These are phyloP conservation scores for Bolinopsis microptera DNA, from an alignment of 37 sponge, comb jelly and placozoan species.

Conservation along the genomic window DNA sequence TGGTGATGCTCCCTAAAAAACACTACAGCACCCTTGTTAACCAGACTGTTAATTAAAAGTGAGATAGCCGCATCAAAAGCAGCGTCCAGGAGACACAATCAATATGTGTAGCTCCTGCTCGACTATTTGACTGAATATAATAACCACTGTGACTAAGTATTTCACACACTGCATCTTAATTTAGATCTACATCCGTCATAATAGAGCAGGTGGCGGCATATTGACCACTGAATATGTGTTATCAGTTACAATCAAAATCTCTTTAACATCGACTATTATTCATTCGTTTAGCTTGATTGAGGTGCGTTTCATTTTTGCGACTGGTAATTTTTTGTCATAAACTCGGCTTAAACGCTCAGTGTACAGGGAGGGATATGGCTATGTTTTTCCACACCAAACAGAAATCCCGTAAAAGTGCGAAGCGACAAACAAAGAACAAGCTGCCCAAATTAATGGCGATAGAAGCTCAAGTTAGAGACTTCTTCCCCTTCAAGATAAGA, in stretches of 20 bases:
- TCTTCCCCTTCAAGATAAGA: constrained; percentile 10
- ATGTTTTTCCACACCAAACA: neutral
- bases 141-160: too few relatives aligned
- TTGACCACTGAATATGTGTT: neutral
- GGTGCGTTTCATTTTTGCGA: neutral
- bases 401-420: neutral
- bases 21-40: too few relatives aligned
- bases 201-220: neutral
- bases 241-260: neutral
- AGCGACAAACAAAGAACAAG: neutral
- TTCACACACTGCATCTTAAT: neutral
- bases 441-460: neutral
- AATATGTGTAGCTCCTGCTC: too few relatives aligned
- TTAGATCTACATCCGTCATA: too few relatives aligned
- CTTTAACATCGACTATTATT: neutral
- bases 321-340: too few relatives aligned
- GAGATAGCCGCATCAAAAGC: too few relatives aligned
- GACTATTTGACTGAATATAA: too few relatives aligned
- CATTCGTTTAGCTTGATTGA: neutral
- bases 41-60: too few relatives aligned
- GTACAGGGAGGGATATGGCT: too few relatives aligned
- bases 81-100: too few relatives aligned
- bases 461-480: constrained; percentile 6
- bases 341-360: too few relatives aligned
- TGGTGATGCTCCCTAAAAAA: too few relatives aligned